These are phyloP conservation scores for Tanypteryx hageni DNA, from an alignment of 2,888 invertebrate genomes.

Conservation along the genomic window DNA sequence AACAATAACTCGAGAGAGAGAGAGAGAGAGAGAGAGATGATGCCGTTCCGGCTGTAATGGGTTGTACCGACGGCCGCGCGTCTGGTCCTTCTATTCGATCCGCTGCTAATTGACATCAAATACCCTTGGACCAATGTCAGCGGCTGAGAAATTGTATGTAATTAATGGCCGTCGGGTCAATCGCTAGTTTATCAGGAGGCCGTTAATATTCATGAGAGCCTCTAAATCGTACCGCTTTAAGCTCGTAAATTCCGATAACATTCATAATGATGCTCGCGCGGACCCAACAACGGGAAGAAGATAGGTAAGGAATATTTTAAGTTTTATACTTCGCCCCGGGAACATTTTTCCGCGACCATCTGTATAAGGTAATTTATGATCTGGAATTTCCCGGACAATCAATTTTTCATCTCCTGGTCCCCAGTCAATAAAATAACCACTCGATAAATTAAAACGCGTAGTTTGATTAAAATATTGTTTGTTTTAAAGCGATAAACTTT, in stretches of 20 bases:
- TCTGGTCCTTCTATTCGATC: neutral
- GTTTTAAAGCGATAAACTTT: too few species aligned
- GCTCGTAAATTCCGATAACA: neutral
- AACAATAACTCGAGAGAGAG: neutral
- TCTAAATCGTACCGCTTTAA: neutral
- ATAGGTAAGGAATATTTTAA: too few species aligned
- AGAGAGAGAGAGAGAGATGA: too few species aligned
- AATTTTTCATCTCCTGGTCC: neutral
- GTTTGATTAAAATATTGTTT: too few species aligned
- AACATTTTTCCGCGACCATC: too few species aligned
- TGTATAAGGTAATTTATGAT: too few species aligned
- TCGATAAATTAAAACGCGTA: neutral
- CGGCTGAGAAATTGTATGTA: neutral
- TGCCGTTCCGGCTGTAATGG: neutral
- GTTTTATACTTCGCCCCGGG: too few species aligned
- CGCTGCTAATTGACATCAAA: slow-evolving; percentile 7
- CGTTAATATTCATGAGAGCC: neutral
- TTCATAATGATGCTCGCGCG: neutral
- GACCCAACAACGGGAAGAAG: neutral
- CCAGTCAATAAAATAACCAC: neutral
- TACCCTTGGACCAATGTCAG: neutral
- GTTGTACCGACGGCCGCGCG: neutral
- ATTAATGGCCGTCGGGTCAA: neutral
- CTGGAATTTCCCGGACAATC: too few species aligned
- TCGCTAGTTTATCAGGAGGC: neutral